phyloP scores from a whole-genome alignment of 2,113 vertebrate genomes.

The Ranitomeya variabilis region DNA sequence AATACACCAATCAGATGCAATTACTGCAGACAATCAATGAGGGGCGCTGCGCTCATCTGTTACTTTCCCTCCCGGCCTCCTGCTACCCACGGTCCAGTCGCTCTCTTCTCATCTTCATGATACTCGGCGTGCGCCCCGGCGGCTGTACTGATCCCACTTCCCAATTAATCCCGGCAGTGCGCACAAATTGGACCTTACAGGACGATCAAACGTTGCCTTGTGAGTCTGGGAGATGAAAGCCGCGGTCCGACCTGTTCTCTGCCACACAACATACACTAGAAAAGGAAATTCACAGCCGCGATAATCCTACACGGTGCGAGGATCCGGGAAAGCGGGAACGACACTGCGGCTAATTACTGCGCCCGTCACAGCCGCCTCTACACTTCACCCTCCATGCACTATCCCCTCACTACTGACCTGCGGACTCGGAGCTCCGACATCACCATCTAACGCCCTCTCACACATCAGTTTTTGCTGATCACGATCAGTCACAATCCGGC shows the following conservation, averaged over 20 bases:
- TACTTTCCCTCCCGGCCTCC: neutral
- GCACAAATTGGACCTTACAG: conserved; percentile 41
- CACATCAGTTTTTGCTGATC: no score
- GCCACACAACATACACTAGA: conserved; percentile 30
- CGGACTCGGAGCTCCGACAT: neutral
- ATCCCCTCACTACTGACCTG: neutral
- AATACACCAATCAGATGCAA: neutral
- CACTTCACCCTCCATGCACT: neutral
- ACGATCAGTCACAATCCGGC: no score
- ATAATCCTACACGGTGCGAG: neutral
- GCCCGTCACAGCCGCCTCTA: conserved; percentile 1
- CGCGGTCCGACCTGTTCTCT: conserved; percentile 35
- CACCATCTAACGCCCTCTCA: no score
- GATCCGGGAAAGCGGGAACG: neutral
- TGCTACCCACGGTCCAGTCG: neutral
- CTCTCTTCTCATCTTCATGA: neutral
- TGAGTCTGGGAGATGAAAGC: conserved; percentile 34
- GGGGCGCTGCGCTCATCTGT: neutral
- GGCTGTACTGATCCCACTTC: conserved; percentile 5
- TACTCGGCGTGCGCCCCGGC: neutral
- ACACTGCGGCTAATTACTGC: conserved; percentile 16
- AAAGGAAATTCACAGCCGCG: conserved; percentile 7
- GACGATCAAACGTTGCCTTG: conserved; percentile 35
- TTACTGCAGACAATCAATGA: neutral
- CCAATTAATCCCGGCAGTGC: conserved; percentile 2